Conservation (phyloP, 2,888 invertebrate species). For the Gerosis bhagava region DNA sequence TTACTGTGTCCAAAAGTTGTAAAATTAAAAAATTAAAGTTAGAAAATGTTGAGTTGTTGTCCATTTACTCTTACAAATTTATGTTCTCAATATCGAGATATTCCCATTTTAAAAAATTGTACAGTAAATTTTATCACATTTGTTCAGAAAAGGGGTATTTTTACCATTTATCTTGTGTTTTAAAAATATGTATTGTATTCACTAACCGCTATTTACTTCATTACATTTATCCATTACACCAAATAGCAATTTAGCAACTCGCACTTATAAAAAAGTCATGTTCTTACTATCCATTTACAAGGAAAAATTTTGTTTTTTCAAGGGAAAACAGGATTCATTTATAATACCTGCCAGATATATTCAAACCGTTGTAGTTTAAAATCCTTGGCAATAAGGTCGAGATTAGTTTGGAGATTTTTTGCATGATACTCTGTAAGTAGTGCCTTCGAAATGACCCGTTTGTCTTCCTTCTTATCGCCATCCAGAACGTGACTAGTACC, state of each 20-base stretch:
- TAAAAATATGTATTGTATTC: too few species aligned
- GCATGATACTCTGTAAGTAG: conserved; percentile 25
- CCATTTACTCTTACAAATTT: too few species aligned
- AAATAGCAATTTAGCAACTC: conserved; percentile 10
- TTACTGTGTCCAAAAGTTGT: too few species aligned
- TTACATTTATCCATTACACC: too few species aligned
- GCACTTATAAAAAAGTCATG: conserved; percentile 20
- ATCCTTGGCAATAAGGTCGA: conserved; percentile 16
- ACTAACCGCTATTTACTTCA: too few species aligned
- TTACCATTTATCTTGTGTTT: too few species aligned
- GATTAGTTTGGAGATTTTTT: conserved; percentile 20
- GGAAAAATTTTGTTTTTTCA: conserved; percentile 22
- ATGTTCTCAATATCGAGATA: too few species aligned
- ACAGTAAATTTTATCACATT: too few species aligned
- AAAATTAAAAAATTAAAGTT: too few species aligned
- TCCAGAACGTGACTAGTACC: conserved; percentile 53
- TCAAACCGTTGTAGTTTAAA: conserved; percentile 21
- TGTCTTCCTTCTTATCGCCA: conserved; percentile 61
- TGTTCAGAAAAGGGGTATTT: too few species aligned
- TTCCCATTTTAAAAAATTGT: too few species aligned
- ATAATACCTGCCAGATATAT: conserved; percentile 21
- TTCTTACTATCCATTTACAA: conserved; percentile 24
- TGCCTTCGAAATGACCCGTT: conserved; percentile 47
- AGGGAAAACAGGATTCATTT: conserved; percentile 20
- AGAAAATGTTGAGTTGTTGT: too few species aligned